Evolutionary conservation across 2,797 vertebrate species (phyloP).

Genomic region (Pseudotriccus pelzelni): DNA sequence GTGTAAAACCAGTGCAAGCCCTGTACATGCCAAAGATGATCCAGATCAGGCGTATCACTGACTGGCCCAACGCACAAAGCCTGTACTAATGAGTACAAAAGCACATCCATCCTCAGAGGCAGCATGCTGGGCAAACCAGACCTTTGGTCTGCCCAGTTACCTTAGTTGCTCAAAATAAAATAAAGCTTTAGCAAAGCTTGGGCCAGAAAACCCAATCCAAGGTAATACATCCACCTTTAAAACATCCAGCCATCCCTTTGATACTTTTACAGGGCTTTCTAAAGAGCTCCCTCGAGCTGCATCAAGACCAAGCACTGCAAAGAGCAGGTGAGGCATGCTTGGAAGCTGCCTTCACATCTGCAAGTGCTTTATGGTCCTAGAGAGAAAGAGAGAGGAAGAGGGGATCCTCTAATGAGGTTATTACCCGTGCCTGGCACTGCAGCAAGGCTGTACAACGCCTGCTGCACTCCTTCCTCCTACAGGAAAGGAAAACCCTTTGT

Average conservation of each 20-base stretch:
- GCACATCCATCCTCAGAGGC: neutral
- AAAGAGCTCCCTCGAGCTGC: slow-evolving; percentile 14
- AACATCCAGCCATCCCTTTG: neutral
- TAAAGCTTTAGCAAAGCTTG: neutral
- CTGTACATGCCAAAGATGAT: neutral
- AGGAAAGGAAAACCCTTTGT: neutral
- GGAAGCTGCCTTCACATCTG: slow-evolving; percentile 20
- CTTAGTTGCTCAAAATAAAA: neutral
- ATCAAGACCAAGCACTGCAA: neutral
- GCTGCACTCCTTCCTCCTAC: neutral
- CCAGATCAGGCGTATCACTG: neutral
- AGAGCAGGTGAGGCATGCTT: slow-evolving; percentile 11
- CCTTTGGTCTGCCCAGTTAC: neutral
- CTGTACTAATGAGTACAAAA: accelerated
- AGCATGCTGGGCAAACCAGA: neutral
- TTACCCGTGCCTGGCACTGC: slow-evolving; percentile 9
- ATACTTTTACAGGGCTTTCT: neutral
- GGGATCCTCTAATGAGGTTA: slow-evolving; percentile 15
- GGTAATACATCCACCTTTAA: neutral
- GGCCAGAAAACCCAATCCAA: neutral
- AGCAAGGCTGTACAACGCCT: neutral
- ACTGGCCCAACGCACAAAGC: neutral
- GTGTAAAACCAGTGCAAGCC: neutral
- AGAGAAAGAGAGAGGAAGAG: neutral
- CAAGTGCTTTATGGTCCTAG: slow-evolving; percentile 2